Percentiles rank a stretch among this genome's conserved stretches.
These are phyloP conservation scores for Serinus canaria DNA, from an alignment of 2,113 vertebrate species.

Conservation along the genomic window DNA sequence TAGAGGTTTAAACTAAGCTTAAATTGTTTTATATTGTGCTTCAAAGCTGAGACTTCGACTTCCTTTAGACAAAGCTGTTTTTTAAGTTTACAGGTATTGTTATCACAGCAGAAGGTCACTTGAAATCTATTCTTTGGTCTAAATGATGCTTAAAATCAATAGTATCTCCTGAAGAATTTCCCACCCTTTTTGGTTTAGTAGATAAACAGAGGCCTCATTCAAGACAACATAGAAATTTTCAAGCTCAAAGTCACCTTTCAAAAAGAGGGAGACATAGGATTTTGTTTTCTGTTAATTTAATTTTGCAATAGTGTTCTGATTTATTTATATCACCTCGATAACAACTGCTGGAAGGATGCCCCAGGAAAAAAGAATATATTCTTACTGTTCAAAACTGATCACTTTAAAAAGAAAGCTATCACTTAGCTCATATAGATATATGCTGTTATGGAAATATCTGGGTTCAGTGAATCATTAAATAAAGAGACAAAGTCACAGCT, in stretches of 20 bases:
- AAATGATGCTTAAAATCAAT: conserved; percentile 74
- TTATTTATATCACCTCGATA: neutral
- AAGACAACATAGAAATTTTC: conserved; percentile 50
- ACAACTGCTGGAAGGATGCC: neutral
- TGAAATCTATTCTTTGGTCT: conserved; percentile 72
- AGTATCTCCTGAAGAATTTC: conserved; percentile 64
- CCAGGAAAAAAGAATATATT: neutral
- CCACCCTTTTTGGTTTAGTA: conserved; percentile 44
- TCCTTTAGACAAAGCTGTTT: conserved; percentile 34
- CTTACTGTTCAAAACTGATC: neutral
- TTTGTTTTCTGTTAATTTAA: conserved; percentile 46
- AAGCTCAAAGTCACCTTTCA: conserved; percentile 73
- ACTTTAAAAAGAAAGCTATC: neutral
- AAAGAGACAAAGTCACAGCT: conserved; percentile 29
- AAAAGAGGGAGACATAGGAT: neutral
- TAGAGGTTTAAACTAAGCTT: conserved; percentile 57
- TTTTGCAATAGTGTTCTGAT: conserved; percentile 9
- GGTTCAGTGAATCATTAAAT: conserved; percentile 6
- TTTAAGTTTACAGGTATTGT: conserved; percentile 70
- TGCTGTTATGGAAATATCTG: conserved; percentile 6
- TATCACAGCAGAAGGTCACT: conserved; percentile 73
- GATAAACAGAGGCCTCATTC: conserved; percentile 46
- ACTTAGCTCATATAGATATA: neutral
- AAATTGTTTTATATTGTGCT: conserved; percentile 59
- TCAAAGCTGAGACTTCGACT: conserved; percentile 19